These are phyloP conservation scores for Drosophila watanabei DNA, from an alignment of 1,140 invertebrate genomes.

Conservation along the genomic window DNA sequence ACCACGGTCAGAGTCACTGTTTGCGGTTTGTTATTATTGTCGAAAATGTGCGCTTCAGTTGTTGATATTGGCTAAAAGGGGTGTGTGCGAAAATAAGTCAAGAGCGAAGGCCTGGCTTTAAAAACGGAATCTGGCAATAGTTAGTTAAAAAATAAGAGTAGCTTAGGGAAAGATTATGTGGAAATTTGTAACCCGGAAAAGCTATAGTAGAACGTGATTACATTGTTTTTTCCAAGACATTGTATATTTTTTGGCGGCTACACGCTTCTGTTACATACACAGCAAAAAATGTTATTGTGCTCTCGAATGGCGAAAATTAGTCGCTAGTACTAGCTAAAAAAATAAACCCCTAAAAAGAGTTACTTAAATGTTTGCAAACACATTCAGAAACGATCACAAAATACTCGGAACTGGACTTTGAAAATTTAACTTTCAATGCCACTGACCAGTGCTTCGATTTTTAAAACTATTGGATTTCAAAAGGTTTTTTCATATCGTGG, in stretches of 20 bases:
- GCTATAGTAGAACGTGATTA: background rate
- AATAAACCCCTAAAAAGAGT: too few species aligned
- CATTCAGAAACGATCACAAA: too few species aligned
- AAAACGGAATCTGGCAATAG: background rate
- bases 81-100: constrained; percentile 7
- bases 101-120: background rate
- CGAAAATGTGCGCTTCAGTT: background rate
- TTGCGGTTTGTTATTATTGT: constrained; percentile 5
- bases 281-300: background rate
- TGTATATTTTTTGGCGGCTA: background rate
- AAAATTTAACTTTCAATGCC: background rate
- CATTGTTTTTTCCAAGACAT: background rate
- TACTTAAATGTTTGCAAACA: too few species aligned
- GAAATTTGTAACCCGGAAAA: background rate
- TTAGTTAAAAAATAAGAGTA: too few species aligned
- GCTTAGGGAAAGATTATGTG: background rate
- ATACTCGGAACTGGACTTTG: too few species aligned
- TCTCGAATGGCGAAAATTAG: background rate
- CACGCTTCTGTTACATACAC: background rate
- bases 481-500: background rate
- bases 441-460: background rate
- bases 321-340: too few species aligned
- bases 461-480: too few species aligned
- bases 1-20: constrained; percentile 15
- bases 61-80: constrained; percentile 3